A percentile compares a stretch with the other conserved stretches of the same genome.
Conservation (phyloP, 2,113 vertebrate species). For the Bos javanicus region DNA sequence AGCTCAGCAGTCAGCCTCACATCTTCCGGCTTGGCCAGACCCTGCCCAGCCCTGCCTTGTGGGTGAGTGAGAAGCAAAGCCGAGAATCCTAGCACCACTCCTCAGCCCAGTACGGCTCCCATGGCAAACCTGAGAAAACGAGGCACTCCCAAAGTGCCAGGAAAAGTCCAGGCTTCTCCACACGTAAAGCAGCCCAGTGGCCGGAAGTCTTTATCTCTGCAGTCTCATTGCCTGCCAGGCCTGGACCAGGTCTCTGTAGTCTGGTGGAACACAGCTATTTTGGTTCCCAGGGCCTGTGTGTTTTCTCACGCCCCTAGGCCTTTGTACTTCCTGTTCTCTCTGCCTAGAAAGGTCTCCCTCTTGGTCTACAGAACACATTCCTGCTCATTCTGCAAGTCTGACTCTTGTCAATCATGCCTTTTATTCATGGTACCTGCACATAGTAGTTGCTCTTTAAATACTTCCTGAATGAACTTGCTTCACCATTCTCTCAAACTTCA, state of each 20-base stretch:
- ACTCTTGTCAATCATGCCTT: neutral
- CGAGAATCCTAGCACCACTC: neutral
- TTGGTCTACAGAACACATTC: neutral
- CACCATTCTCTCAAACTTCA: neutral
- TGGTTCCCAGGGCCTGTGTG: neutral
- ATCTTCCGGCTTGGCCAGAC: neutral
- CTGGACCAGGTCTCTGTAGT: neutral
- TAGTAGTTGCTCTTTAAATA: neutral
- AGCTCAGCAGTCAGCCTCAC: constrained; percentile 55
- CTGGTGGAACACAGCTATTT: neutral
- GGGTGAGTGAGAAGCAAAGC: neutral
- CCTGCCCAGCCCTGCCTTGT: neutral
- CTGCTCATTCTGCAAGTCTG: neutral
- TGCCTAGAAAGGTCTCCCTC: neutral
- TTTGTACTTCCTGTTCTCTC: neutral
- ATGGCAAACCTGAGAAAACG: neutral
- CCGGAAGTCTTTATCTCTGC: neutral
- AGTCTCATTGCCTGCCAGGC: neutral
- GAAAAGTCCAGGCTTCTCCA: neutral
- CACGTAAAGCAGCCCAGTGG: neutral
- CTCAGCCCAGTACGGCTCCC: neutral
- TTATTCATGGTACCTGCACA: neutral
- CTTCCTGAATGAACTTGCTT: neutral
- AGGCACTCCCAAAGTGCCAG: neutral
- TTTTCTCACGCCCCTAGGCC: neutral